A percentile compares a stretch with the other conserved stretches of the same genome.
phyloP scores from a whole-genome alignment of 2,113 vertebrate species.

The Sphaerodactylus townsendi region DNA sequence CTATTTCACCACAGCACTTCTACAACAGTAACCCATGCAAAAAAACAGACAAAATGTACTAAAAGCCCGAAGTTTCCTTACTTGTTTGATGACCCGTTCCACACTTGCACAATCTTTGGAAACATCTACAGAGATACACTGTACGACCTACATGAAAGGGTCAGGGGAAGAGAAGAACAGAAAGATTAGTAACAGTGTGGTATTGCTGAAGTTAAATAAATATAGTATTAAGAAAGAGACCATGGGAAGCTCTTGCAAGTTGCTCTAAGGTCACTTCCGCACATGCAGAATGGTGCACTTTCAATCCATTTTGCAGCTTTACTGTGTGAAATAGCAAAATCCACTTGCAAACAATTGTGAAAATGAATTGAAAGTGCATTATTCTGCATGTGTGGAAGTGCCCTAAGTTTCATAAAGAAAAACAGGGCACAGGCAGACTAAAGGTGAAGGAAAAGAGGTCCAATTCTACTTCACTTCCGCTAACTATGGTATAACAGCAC shows the following conservation, averaged over 20 bases:
- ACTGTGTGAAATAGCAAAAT: too few species aligned
- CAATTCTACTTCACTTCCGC: too few species aligned
- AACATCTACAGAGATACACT: slow-evolving; percentile 95
- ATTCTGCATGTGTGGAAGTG: too few species aligned
- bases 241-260: not conserved
- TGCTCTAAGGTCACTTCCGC: too few species aligned
- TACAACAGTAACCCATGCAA: not conserved
- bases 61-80: slow-evolving; percentile 59
- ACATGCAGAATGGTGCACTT: too few species aligned
- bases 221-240: not conserved
- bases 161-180: slow-evolving; percentile 9
- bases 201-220: not conserved
- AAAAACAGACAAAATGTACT: not conserved
- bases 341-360: too few species aligned
- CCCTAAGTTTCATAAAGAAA: not conserved
- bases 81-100: slow-evolving; percentile 96
- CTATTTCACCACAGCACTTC: not conserved
- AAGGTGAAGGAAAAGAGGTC: not conserved
- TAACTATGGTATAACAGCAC: too few species aligned
- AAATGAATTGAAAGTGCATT: too few species aligned
- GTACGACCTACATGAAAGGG: slow-evolving; percentile 83
- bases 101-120: slow-evolving; percentile 93
- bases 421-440: not conserved
- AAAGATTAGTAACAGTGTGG: not conserved
- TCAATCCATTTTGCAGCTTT: too few species aligned